These are phyloP conservation scores for Agrochola macilenta DNA, from an alignment of 2,888 invertebrate species.

Conservation along the genomic window DNA sequence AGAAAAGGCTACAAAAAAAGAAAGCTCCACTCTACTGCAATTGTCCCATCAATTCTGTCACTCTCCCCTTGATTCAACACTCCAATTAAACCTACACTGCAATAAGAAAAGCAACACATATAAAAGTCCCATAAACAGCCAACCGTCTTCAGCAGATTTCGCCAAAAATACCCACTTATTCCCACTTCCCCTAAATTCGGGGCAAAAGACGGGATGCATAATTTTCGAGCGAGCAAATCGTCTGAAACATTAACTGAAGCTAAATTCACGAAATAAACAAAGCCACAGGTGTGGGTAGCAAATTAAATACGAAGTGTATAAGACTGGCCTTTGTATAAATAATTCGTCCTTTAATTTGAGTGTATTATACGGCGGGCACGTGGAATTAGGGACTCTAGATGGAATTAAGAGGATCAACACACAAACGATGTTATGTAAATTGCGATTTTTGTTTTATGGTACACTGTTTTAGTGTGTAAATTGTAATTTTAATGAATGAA, in stretches of 20 bases:
- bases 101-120: constrained; percentile 18
- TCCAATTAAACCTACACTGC: constrained; percentile 15
- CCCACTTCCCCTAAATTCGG: constrained; percentile 48
- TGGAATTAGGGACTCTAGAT: constrained; percentile 40
- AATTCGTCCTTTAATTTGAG: constrained; percentile 78
- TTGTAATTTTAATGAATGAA: not conserved
- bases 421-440: not conserved
- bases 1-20: not conserved
- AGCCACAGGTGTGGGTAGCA: constrained; percentile 83
- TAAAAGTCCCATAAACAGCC: constrained; percentile 42
- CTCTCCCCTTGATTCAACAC: not conserved
- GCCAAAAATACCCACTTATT: constrained; percentile 58
- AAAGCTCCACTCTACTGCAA: not conserved
- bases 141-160: constrained; percentile 50
- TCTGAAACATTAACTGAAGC: constrained; percentile 73
- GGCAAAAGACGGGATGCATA: constrained; percentile 59
- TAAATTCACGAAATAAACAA: constrained; percentile 83
- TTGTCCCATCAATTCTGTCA: not conserved
- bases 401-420: constrained; percentile 31
- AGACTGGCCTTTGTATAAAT: constrained; percentile 78
- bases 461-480: not conserved
- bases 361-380: constrained; percentile 60
- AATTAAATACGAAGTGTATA: constrained; percentile 79
- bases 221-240: constrained; percentile 72
- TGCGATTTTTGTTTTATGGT: constrained; percentile 19